A percentile compares a stretch with the other conserved stretches of the same genome.
Evolutionary conservation across 2,113 vertebrate species (phyloP).

Genomic region (Ceyx cyanopectus): DNA sequence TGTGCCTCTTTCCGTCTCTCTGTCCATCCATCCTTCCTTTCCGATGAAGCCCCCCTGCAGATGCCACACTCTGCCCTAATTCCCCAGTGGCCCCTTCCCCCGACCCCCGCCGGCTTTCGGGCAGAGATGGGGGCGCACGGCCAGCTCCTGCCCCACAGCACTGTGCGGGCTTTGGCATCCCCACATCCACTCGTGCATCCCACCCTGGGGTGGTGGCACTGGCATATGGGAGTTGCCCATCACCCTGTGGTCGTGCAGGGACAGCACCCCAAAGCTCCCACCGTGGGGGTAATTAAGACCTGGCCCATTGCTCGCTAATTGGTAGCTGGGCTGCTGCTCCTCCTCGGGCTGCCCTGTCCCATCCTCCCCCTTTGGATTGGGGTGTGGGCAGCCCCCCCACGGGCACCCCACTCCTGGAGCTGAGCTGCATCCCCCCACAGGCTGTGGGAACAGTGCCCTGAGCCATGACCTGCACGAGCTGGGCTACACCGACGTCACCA

Average conservation of each 20-base stretch:
- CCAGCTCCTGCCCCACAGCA: neutral
- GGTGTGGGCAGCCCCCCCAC: rapidly evolving
- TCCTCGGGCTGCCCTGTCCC: neutral
- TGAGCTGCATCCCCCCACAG: constrained; percentile 66
- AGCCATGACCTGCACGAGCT: constrained; percentile 83
- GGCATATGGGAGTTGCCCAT: neutral
- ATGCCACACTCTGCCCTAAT: neutral
- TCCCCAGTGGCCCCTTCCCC: neutral
- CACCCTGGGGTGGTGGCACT: rapidly evolving
- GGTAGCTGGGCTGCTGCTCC: neutral
- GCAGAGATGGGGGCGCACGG: neutral
- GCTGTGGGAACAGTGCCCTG: constrained; percentile 93
- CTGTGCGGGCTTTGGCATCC: too few relatives aligned
- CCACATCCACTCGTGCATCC: rapidly evolving
- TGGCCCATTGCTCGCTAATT: rapidly evolving
- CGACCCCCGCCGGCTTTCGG: too few relatives aligned
- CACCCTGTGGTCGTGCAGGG: rapidly evolving
- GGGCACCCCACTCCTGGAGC: rapidly evolving
- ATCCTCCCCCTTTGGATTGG: rapidly evolving
- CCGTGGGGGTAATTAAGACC: neutral
- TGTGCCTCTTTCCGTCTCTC: neutral
- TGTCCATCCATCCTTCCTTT: neutral
- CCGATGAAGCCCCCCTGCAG: rapidly evolving
- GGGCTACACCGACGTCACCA: constrained; percentile 86
- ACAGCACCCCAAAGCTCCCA: neutral